phyloP scores from a whole-genome alignment of 1,140 invertebrate genomes.

The Rhagoletis pomonella region DNA sequence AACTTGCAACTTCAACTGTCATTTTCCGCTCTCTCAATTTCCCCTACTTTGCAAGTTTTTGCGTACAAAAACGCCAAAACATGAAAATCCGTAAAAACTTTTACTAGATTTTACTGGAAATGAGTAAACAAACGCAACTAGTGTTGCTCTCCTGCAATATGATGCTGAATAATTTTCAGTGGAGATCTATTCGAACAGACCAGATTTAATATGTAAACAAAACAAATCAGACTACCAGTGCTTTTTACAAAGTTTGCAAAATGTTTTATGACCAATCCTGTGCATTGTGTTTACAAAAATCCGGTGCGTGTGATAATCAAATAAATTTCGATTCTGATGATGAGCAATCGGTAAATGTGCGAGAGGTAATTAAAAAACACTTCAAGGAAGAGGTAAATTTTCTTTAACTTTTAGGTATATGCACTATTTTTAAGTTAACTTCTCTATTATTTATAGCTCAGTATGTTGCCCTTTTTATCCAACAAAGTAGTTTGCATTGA shows the following conservation, averaged over 20 bases:
- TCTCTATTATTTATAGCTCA: not conserved
- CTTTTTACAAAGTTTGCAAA: not conserved
- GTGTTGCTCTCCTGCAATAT: too few species aligned
- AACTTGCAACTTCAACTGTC: too few species aligned
- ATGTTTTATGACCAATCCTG: not conserved
- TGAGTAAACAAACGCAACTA: too few species aligned
- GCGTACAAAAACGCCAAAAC: too few species aligned
- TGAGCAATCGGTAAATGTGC: not conserved
- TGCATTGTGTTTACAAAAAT: not conserved
- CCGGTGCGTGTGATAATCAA: not conserved
- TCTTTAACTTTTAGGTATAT: not conserved
- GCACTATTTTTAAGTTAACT: not conserved
- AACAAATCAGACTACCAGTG: not conserved
- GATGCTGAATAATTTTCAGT: too few species aligned
- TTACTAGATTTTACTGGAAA: too few species aligned
- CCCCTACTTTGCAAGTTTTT: too few species aligned
- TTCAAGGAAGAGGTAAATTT: constrained; percentile 27
- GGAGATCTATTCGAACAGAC: too few species aligned
- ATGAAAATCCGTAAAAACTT: too few species aligned
- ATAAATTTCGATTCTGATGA: not conserved
- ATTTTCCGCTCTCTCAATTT: too few species aligned
- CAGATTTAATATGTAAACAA: not conserved
- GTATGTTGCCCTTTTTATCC: not conserved
- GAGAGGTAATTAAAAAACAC: constrained; percentile 15
- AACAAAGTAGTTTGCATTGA: not conserved